These are phyloP conservation scores for Sphaeridia pumilis DNA, from an alignment of 2,888 invertebrate genomes.

Conservation along the genomic window DNA sequence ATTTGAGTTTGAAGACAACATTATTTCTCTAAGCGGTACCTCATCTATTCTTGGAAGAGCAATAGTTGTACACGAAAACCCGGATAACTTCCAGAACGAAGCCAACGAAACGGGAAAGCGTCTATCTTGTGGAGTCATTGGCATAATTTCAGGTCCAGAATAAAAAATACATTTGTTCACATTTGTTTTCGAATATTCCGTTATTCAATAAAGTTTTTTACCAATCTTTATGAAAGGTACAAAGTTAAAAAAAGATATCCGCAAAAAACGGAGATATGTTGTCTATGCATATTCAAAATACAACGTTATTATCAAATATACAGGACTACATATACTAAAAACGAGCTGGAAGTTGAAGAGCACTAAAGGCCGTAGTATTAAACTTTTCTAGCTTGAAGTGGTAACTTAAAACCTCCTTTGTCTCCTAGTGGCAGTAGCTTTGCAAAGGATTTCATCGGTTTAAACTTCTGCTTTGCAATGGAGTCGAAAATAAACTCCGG, in stretches of 20 bases:
- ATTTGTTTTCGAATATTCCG: too few relatives aligned
- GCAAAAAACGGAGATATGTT: neutral
- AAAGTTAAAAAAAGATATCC: neutral
- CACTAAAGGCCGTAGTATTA: neutral
- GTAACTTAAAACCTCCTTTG: neutral
- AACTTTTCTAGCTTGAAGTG: neutral
- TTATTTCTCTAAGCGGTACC: constrained; percentile 42
- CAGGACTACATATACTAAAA: too few relatives aligned
- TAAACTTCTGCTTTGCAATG: constrained; percentile 18
- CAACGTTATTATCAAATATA: neutral
- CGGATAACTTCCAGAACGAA: constrained; percentile 40
- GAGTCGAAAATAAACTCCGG: constrained; percentile 20
- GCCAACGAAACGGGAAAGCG: constrained; percentile 45
- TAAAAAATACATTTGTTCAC: too few relatives aligned
- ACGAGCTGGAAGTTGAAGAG: neutral
- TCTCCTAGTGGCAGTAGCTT: constrained; percentile 1
- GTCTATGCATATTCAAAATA: neutral
- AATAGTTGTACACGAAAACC: constrained; percentile 41
- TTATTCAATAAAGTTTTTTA: neutral
- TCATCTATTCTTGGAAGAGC: constrained; percentile 44
- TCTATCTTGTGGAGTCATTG: constrained; percentile 45
- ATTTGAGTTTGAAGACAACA: constrained; percentile 26
- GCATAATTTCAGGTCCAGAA: constrained; percentile 10
- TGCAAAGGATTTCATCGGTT: constrained; percentile 13
- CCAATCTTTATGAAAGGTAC: neutral